Evolutionary conservation across 1,140 invertebrate genomes (phyloP), one percentile per base, ranked within the genome.

Genomic region (Diplogasteroides magnus): DNA sequence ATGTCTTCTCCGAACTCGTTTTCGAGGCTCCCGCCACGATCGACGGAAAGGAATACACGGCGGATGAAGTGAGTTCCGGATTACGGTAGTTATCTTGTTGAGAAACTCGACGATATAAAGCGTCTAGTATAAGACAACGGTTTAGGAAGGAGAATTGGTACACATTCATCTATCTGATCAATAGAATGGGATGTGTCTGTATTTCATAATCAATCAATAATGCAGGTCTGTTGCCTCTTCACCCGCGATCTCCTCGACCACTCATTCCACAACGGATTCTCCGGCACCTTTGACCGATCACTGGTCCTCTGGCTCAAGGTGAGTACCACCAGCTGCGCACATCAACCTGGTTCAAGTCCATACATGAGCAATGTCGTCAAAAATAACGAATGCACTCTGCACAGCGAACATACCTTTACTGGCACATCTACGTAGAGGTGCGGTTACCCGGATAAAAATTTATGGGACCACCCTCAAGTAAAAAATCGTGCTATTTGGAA

Each of bases 1-100:
- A 89, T 0, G 82, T 93, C 13, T 87, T 89, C 67, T 81, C 90
- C 63, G 89, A 91, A 83, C 86, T 87, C 1, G 78, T 93, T 28
- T 86, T 88, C 60, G 91, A 87, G 72, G 84, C 83, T 63, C 81
- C 85, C 6, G 74, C 86, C 3, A 68, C 79, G 1, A 78, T 86
- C 25, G 87, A 88, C 77, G 84, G 83, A 57, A 81, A 84, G 78
- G 70, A 89, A 2, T 84, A 90, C 2, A 86, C 88, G 0, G 88
- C 90, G 57, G 64, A 77, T 55, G 65, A 69, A 15, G 65, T 75
- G n/a, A n/a, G n/a, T n/a, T n/a, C n/a, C n/a, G n/a, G n/a, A n/a
- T n/a, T n/a, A 48, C 37, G 37, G 37, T 48, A 48, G 37, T 6
- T 6, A 48, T 48, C 6, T 48, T 6, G 37, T 48, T 11, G 37